Conservation (phyloP, 2,113 vertebrate species). For the Crotalus viridis region DNA sequence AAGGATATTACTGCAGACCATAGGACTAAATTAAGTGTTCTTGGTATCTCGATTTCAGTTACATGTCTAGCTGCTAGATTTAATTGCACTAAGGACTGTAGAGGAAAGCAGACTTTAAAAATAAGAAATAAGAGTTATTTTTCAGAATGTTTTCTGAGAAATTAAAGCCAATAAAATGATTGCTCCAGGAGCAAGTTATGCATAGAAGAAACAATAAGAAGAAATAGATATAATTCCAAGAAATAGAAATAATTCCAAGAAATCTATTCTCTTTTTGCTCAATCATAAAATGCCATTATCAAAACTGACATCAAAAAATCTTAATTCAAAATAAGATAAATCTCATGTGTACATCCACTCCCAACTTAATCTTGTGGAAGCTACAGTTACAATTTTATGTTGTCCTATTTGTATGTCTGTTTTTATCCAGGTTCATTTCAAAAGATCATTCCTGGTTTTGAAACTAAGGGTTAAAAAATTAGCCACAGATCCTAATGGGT, state of each 20-base stretch:
- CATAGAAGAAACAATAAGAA: not conserved
- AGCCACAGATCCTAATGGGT: not conserved
- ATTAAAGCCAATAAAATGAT: not conserved
- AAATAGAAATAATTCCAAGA: not conserved
- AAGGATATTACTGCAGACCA: not conserved
- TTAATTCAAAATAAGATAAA: not conserved
- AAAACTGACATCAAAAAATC: not conserved
- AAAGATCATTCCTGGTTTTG: not conserved
- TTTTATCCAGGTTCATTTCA: not conserved
- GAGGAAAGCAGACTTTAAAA: not conserved
- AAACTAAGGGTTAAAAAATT: not conserved
- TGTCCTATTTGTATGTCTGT: not conserved
- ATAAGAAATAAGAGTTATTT: not conserved
- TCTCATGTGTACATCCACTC: not conserved
- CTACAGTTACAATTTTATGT: not conserved
- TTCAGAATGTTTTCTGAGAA: not conserved
- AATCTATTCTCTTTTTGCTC: not conserved
- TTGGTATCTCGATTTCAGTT: not conserved
- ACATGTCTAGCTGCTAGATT: not conserved
- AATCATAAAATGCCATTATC: not conserved
- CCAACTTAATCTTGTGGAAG: not conserved
- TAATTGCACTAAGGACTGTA: not conserved
- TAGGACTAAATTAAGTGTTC: not conserved
- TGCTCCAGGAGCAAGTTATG: not conserved
- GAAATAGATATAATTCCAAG: not conserved